A percentile compares a stretch with the other conserved stretches of the same genome.
These are phyloP conservation scores for Oncorhynchus keta DNA, from an alignment of 2,113 vertebrate species.

Conservation along the genomic window DNA sequence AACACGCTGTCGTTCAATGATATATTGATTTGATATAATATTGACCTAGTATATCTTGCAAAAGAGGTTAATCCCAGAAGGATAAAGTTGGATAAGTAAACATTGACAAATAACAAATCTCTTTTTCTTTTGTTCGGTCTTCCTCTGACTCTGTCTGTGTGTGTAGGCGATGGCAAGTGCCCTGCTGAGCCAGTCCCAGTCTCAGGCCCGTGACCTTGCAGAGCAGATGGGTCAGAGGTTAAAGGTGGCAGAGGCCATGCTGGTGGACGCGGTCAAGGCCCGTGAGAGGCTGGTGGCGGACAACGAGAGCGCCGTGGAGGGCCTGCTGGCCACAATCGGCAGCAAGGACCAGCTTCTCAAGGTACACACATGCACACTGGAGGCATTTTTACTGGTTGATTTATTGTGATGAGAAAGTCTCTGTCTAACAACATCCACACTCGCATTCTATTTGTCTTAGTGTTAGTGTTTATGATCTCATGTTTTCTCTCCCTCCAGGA, in stretches of 20 bases:
- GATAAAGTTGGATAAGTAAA: too few relatives aligned
- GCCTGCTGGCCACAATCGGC: conserved; percentile 70
- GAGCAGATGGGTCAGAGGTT: conserved; percentile 77
- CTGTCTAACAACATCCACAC: neutral
- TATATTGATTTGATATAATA: too few relatives aligned
- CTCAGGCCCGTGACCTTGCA: conserved; percentile 58
- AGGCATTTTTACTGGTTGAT: too few relatives aligned
- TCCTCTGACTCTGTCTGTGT: neutral
- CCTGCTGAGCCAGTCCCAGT: conserved; percentile 68
- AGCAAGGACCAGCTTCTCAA: conserved; percentile 79
- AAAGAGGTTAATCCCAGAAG: too few relatives aligned
- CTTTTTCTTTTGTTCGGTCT: neutral
- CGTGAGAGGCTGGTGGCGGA: conserved; percentile 72
- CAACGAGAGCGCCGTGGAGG: conserved; percentile 74
- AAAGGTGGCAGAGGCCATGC: conserved; percentile 73
- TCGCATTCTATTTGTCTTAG: neutral
- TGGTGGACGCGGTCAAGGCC: conserved; percentile 73
- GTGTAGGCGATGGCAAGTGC: conserved; percentile 67
- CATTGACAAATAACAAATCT: too few relatives aligned
- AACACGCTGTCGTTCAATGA: too few relatives aligned
- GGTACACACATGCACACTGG: conserved; percentile 40
- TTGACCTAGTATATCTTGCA: too few relatives aligned
- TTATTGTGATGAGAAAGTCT: neutral
- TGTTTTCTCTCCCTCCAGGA: conserved; percentile 56
- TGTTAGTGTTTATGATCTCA: neutral